These are phyloP conservation scores for Larimichthys polyactis DNA, from an alignment of 2,113 vertebrate genomes.

Conservation along the genomic window DNA sequence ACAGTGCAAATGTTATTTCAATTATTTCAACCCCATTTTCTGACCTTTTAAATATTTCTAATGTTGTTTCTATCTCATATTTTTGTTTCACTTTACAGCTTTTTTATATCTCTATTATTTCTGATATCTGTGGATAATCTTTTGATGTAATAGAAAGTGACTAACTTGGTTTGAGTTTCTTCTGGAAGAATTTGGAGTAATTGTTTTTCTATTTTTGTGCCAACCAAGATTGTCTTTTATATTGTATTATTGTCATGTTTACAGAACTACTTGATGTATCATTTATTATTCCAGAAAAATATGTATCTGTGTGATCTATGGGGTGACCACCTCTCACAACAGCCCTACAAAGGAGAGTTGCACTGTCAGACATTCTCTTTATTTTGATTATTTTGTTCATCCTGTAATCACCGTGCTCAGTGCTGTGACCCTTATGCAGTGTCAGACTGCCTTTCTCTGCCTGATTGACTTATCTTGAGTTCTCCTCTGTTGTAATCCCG, in stretches of 20 bases:
- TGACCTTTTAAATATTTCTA: too few species aligned
- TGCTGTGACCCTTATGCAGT: slow-evolving; percentile 54
- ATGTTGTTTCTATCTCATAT: neutral
- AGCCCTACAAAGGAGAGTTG: neutral
- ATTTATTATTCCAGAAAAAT: neutral
- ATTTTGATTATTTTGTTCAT: neutral
- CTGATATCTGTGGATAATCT: neutral
- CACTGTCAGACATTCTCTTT: too few species aligned
- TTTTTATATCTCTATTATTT: too few species aligned
- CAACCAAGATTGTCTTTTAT: neutral
- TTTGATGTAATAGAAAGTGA: neutral
- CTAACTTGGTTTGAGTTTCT: neutral
- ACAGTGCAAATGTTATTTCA: too few species aligned
- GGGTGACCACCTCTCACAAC: neutral
- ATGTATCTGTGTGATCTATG: neutral
- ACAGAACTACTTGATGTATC: neutral
- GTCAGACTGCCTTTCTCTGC: slow-evolving; percentile 19
- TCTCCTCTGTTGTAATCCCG: slow-evolving; percentile 53
- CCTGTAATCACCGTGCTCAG: slow-evolving; percentile 20
- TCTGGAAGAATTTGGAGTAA: neutral
- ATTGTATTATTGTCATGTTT: neutral
- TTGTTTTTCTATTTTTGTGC: neutral
- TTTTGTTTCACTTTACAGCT: neutral
- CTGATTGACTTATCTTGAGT: slow-evolving; percentile 72
- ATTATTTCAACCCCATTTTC: too few species aligned